Percentiles rank a stretch among this genome's conserved stretches.
Conservation (phyloP, 2,113 vertebrate genomes). For the Andinoacara biseriatus region DNA sequence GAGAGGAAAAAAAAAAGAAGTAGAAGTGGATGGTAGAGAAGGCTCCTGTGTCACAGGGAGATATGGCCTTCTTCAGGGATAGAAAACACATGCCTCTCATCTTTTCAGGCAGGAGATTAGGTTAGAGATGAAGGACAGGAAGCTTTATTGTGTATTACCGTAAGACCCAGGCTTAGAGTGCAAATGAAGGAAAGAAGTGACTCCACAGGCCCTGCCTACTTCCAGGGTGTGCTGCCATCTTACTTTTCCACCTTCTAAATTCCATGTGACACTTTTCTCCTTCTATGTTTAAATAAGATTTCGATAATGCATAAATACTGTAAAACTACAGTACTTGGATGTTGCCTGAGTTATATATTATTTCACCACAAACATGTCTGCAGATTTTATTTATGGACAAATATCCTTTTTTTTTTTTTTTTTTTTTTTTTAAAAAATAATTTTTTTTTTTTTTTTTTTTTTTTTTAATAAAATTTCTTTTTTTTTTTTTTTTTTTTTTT, state of each 20-base stretch:
- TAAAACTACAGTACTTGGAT: background rate
- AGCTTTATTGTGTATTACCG: conserved; percentile 42
- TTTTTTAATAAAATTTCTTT: no score
- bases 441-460: no score
- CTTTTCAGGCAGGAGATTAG: conserved; percentile 63
- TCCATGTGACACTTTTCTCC: background rate
- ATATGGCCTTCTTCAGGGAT: conserved; percentile 58
- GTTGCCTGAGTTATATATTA: background rate
- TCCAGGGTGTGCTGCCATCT: conserved; percentile 5
- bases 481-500: no score
- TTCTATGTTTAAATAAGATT: background rate
- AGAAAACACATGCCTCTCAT: conserved; percentile 64
- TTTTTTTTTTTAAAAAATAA: no score
- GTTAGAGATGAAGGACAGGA: conserved; percentile 39
- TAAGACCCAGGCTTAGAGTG: conserved; percentile 37
- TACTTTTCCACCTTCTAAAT: background rate
- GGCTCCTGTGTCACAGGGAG: conserved; percentile 34
- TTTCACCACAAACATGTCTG: background rate
- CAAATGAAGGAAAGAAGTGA: background rate
- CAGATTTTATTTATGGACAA: background rate
- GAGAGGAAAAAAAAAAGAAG: background rate
- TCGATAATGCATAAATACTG: background rate
- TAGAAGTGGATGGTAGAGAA: background rate
- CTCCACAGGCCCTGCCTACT: conserved; percentile 25
- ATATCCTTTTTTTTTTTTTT: background rate